Evolutionary conservation across 64 coral and sea anemone genomes (phyloP), one percentile per base, ranked within the genome.

Genomic region (Dendrophyllia cribrosa): DNA sequence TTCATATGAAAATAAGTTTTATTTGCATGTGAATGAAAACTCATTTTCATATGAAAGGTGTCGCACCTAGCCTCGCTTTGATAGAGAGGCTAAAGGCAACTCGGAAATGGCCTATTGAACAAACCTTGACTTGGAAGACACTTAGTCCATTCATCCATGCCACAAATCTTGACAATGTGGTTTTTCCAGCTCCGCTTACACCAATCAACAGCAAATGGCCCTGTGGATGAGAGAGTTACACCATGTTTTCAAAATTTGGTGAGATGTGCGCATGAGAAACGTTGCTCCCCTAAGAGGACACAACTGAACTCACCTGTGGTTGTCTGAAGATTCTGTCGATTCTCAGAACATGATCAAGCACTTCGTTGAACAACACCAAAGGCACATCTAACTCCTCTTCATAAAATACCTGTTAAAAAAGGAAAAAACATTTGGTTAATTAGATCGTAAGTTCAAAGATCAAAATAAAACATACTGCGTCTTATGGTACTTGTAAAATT

Each of bases 251-350:
- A 11, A 8, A 70, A 10, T 8, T 34, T 25, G 3, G 10, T 9
- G 23, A 21, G 7, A 70, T 11, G 0, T 70, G 66, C 66, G 3
- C 23, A 69, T 69, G n/a, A 22, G 66, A 23, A 68, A 68, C 66
- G 3, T 23, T 68, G n/a, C 66, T 56, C 52, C 52, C 6, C 52
- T 1, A 49, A 34, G 34, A 34, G 34, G 34, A 34, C 34, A 34
- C 34, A 34, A 34, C 20, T 20, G 58, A 2, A 50, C 70, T 58
- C 59, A 98, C 97, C 91, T 98, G 97, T 12, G 97, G 97, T 45
- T 99, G 97, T 78, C 94, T 96, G 74, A 99, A 99, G 34, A 99
- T 99, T 48, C 97, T 96, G 84, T 99, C 97, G 96, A 99, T 99
- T 67, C 97, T 86, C 17, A 99, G 91, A 45, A 99, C 97, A 87